Base-by-base conservation (phyloP, 2,888 invertebrate genomes). In the Watsonalla cultraria region DNA sequence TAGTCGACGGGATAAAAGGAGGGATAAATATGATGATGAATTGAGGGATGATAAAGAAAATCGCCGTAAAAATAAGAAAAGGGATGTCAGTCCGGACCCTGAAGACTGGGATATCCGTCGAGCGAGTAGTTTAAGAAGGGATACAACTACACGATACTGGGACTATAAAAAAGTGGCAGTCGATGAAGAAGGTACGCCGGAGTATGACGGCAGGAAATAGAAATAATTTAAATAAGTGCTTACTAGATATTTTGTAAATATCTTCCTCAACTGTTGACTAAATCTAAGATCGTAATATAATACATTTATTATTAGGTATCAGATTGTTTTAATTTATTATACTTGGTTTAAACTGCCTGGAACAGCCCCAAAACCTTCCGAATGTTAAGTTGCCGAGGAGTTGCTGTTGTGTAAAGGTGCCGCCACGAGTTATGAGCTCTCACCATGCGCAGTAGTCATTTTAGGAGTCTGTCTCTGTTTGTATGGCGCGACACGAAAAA, bases 41-140 rank as follows among this genome's bases (percentile, higher is more conserved):
- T 51, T 53, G 47, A 24, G 24, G 24, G 24, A 24, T 24, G 24
- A 8, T 37, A 42, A 42, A 11, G 11, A 8, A 11, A 11, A 42
- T 5, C 42, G 42, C 5, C 9, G 46, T 37, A 47, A 35, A 54
- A 54, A 51, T 46, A 57, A 45, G 54, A 68, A 15, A 56, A 65
- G 57, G 5, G 54, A 35, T 45, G 57, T 54, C 13, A 56, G 24
- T 24, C 24, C 24, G 24, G 24, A 47, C 11, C 51, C 42, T 57
- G 58, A 66, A 47, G 54, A 52, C 7, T 55, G 56, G 55, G 66
- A 62, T 11, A 69, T 56, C 11, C 59, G 46, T 47, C 52, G 67
- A 45, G 53, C 62, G 13, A 66, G 56, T 49, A 59, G 62, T 49
- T 46, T 57, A 39, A 59, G 47, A 34, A 59, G 47, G 24, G 62